A percentile compares a stretch with the other conserved stretches of the same genome.
phyloP scores from a whole-genome alignment of 2,888 invertebrate genomes.

The Gnatocerus cornutus region DNA sequence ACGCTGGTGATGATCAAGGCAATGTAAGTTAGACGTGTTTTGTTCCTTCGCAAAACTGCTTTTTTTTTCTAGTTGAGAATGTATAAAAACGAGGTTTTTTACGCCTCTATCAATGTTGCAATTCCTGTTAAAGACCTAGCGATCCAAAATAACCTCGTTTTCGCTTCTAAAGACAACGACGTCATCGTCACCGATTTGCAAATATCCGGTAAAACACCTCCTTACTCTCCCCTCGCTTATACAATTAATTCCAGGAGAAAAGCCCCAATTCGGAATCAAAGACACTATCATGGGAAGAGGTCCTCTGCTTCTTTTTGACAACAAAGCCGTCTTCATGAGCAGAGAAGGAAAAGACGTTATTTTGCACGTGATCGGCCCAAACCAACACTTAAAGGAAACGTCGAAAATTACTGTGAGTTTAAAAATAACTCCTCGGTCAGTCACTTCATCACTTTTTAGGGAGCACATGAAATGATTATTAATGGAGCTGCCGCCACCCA shows the following conservation, averaged over 20 bases:
- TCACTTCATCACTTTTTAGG: slow-evolving; percentile 53
- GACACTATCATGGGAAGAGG: slow-evolving; percentile 75
- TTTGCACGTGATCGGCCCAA: slow-evolving; percentile 72
- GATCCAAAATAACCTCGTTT: slow-evolving; percentile 73
- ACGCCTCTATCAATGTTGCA: slow-evolving; percentile 67
- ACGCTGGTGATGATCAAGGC: slow-evolving; percentile 77
- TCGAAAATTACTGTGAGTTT: slow-evolving; percentile 73
- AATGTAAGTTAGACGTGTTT: slow-evolving; percentile 71
- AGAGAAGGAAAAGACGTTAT: slow-evolving; percentile 75
- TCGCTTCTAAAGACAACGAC: slow-evolving; percentile 77
- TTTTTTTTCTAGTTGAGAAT: slow-evolving; percentile 72
- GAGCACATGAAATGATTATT: slow-evolving; percentile 72
- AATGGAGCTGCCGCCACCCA: slow-evolving; percentile 66
- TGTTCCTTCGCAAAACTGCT: slow-evolving; percentile 48
- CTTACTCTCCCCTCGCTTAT: no score
- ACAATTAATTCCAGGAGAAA: slow-evolving; percentile 55
- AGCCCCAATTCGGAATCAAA: slow-evolving; percentile 67
- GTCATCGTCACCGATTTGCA: slow-evolving; percentile 77
- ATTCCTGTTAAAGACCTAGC: slow-evolving; percentile 79
- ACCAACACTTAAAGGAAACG: slow-evolving; percentile 72
- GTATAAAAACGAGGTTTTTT: slow-evolving; percentile 73
- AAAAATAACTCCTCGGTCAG: background rate
- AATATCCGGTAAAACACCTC: slow-evolving; percentile 65
- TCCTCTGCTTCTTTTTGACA: slow-evolving; percentile 72
- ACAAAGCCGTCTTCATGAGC: slow-evolving; percentile 72